Evolutionary conservation across 2,888 invertebrate genomes (phyloP).

Genomic region (Pollenia amentaria): DNA sequence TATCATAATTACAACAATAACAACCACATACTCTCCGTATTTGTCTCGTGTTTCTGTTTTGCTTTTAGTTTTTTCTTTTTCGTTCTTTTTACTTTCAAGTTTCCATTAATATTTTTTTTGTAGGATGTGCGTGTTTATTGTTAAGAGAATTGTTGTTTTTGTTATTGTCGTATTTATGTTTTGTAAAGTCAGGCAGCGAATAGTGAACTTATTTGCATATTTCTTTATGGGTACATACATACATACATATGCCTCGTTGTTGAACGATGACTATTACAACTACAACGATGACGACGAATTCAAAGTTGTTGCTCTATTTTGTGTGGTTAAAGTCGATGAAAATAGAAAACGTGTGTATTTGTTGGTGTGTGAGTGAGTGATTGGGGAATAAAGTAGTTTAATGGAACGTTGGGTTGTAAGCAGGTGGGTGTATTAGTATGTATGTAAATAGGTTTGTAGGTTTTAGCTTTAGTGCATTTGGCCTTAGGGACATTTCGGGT

Average conservation of each 20-base stretch:
- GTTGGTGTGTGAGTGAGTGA: slow-evolving; percentile 1
- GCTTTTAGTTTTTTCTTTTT: slow-evolving; percentile 25
- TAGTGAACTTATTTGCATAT: slow-evolving; percentile 27
- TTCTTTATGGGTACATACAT: no score
- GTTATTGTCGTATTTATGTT: slow-evolving; percentile 9
- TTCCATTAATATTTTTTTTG: slow-evolving; percentile 42
- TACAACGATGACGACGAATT: slow-evolving; percentile 30
- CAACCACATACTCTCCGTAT: slow-evolving; percentile 54
- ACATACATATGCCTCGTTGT: no score
- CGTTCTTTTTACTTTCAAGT: slow-evolving; percentile 4
- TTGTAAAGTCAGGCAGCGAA: slow-evolving; percentile 25
- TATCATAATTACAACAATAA: slow-evolving; percentile 49
- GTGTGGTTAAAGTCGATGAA: slow-evolving; percentile 30
- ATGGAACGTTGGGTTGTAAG: slow-evolving; percentile 5
- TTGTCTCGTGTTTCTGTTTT: slow-evolving; percentile 32
- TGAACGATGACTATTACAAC: background rate
- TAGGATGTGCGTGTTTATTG: slow-evolving; percentile 66
- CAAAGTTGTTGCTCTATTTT: slow-evolving; percentile 56
- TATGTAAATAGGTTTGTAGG: slow-evolving; percentile 16
- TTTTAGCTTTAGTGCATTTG: slow-evolving; percentile 58
- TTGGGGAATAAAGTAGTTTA: slow-evolving; percentile 31
- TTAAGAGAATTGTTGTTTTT: slow-evolving; percentile 44
- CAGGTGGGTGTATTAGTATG: background rate
- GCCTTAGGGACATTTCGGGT: slow-evolving; percentile 50
- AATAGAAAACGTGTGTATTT: background rate